Base-by-base conservation (phyloP, 2,888 invertebrate species). In the Odontothrips loti region DNA sequence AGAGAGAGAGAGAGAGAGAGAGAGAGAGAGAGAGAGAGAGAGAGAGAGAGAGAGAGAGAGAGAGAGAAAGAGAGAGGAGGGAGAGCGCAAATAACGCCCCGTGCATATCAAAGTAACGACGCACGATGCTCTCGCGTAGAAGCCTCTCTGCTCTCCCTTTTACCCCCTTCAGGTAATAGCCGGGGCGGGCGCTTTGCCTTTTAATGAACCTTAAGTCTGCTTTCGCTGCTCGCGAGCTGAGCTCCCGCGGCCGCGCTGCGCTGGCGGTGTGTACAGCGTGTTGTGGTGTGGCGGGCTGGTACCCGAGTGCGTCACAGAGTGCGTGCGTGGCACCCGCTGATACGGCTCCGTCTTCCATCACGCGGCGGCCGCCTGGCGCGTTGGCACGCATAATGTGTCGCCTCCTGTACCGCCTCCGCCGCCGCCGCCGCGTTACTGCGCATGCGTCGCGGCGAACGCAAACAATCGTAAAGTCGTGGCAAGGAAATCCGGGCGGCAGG, bases 91-190 rank as follows among this genome's bases (percentile, higher is more conserved):
- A 75, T 75, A 75, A 75, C 23, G 68, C 68, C 23, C 68, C 27
- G 11, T 23, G 68, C 68, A 75, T 75, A 75, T 75, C 68, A 75
- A 75, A 75, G 12, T 15, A 75, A 1, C 68, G 68, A 75, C 68
- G 68, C 68, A n/a, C 58, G 58, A 6, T 58, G 58, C 58, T 58
- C 58, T 17, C 58, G 58, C 34, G 34, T 43, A 43, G 34, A 43
- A 43, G 34, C 34, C 58, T 58, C 58, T 51, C 51, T 51, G 15
- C 51, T 51, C 51, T 58, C 15, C 20, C 58, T 58, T 20, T 58
- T 20, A 20, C 58, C 20, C 58, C 58, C 58, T 4, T 15, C 20
- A 4, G 58, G 15, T 43, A 58, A 15, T 20, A 20, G 20, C 15
- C 15, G 4, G 20, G 58, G 58, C 58, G 58, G 58, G 15, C 58